Base-by-base conservation (phyloP, 2,888 invertebrate genomes). In the Balanococcus diminutus region DNA sequence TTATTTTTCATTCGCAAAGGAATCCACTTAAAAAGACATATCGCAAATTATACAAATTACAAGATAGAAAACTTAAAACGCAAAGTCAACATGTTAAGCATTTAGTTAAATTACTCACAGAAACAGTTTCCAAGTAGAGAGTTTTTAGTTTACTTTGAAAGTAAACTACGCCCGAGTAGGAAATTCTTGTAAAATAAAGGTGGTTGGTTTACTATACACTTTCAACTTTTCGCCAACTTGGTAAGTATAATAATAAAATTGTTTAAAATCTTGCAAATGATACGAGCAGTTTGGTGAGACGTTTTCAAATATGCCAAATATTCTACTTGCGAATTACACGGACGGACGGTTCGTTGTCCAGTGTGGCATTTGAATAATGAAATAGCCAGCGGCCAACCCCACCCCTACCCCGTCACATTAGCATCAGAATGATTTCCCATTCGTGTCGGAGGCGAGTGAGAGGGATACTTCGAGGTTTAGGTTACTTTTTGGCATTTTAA, bases 71-170 rank as follows among this genome's bases (percentile, higher is more conserved):
- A 32, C 75, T 75, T 75, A 31, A 75, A 75, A 31, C 31, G n/a
- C 32, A 32, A 75, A 75, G 75, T 75, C 75, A 75, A 75, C 75
- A 75, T 75, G n/a, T 75, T 32, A 75, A 75, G 32, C 75, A 75
- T 32, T 75, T 75, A 32, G 75, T 75, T 75, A 32, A 75, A 75
- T 75, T 75, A 32, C 75, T 75, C 75, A 75, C n/a, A n/a, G 32
- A 75, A 75, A 75, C 75, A 32, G 51, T 31, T 32, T 32, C n/a
- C 32, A 75, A 32, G 32, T 31, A n/a, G 31, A n/a, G 31, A 75
- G 75, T 75, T 67, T 67, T 67, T 28, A 67, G 67, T 67, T 75
- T 75, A 75, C 75, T 32, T 32, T 75, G 61, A 28, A n/a, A 28
- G 28, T 51, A 51, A 51, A 51, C 6, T 51, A 51, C 51, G 51